Percentiles rank a stretch among this genome's conserved stretches.
phyloP scores from a whole-genome alignment of 2,113 vertebrate genomes.

The Cephalopholis sonnerati region DNA sequence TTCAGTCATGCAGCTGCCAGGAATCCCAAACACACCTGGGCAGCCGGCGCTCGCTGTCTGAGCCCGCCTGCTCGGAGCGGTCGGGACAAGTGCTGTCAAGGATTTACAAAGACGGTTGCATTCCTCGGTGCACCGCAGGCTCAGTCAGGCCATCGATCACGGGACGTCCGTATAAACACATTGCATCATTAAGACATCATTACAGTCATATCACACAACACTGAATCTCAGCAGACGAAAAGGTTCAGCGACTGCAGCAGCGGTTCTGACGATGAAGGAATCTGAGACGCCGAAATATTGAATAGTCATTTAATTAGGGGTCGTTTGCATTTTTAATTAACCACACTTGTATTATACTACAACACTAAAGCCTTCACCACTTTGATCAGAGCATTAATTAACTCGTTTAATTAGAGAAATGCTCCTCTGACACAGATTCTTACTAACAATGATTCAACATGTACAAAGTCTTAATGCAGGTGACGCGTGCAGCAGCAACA shows the following conservation, averaged over 20 bases:
- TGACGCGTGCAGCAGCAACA: not conserved
- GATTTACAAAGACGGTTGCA: constrained; percentile 54
- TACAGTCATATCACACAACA: constrained; percentile 34
- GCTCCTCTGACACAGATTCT: not conserved
- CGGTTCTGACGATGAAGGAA: not conserved
- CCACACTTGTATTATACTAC: not conserved
- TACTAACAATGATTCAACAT: not conserved
- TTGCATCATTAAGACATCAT: constrained; percentile 53
- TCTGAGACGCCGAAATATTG: not conserved
- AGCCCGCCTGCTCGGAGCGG: constrained; percentile 47
- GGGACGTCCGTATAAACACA: constrained; percentile 26
- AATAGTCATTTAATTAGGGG: not conserved
- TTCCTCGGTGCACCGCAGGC: constrained; percentile 46
- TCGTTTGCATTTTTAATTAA: constrained; percentile 1
- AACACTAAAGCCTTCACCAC: not conserved
- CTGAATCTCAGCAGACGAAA: not conserved
- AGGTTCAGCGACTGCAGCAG: constrained; percentile 6
- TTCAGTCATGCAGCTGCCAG: constrained; percentile 58
- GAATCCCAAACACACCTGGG: constrained; percentile 79
- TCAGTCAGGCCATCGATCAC: constrained; percentile 22
- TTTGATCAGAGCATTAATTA: constrained; percentile 5
- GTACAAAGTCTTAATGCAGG: too few relatives aligned
- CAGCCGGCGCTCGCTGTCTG: not conserved
- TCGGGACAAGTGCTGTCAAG: constrained; percentile 61
- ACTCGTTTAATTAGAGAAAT: not conserved